Base-by-base conservation (phyloP, 2,888 invertebrate genomes). In the Nomada fucata region DNA sequence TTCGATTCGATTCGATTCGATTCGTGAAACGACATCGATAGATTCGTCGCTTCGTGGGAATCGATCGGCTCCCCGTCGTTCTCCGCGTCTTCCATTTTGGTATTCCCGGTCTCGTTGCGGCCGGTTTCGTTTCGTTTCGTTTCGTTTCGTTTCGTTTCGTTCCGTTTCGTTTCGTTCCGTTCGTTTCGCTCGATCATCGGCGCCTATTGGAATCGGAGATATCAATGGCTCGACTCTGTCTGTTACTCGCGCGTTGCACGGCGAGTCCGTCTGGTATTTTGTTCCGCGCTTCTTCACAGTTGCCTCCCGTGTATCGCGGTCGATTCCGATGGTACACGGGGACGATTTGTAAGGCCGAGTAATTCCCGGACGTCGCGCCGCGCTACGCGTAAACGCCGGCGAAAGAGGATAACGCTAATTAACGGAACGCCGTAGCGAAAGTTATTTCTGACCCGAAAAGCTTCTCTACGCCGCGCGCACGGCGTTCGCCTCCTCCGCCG, bases 381-480 rank as follows among this genome's bases (percentile, higher is more conserved):
- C 61, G 47, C 23, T 4, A 15, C n/a, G 69, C 47, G 65, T 81
- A 81, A 81, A 36, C 82, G 64, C 70, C 64, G 65, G 55, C 69
- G 23, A 82, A 74, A 71, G 78, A 74, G 77, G 82, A 83, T 82
- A 52, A 71, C 64, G 57, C 64, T 76, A 81, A 83, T 86, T 78
- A 76, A 64, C 78, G 78, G 55, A 20, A 81, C 23, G 64, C 65
- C 36, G 20, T n/a, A 44, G 57, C 26, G 26, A 42, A 81, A 68
- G 73, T 81, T 76, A 77, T 77, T 79, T 42, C 64, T 44, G 72
- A 78, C 71, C 69, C 23, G 72, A 68, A 71, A 73, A 73, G 86
- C 82, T 68, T 87, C 85, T 78, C 73, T 83, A 68, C 78, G 76
- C 57, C 73, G 82, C 55, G 79, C 85, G 79, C 80, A 1, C 26